phyloP scores from a whole-genome alignment of 2,797 vertebrate genomes.

The Acestrorhynchus altus region DNA sequence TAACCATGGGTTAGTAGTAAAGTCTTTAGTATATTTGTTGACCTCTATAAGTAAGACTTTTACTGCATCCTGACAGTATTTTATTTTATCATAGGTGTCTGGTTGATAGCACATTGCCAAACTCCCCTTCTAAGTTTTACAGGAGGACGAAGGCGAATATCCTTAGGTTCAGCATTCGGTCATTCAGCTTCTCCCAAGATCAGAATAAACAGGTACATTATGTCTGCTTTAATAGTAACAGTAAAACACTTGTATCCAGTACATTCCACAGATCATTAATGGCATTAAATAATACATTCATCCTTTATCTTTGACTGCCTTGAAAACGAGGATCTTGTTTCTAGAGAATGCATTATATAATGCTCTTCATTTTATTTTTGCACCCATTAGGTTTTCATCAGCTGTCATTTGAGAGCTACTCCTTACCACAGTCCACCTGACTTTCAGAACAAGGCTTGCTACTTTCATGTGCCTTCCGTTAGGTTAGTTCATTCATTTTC shows the following conservation, averaged over 20 bases:
- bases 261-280: not conserved
- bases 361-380: not conserved
- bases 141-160: constrained; percentile 41
- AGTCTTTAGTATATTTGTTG: not conserved
- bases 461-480: constrained; percentile 62
- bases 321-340: not conserved
- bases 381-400: constrained; percentile 65
- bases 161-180: constrained; percentile 64
- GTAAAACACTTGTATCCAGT: not conserved
- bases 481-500: constrained; percentile 53
- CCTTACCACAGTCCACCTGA: constrained; percentile 33
- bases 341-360: not conserved
- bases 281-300: not conserved
- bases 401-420: constrained; percentile 62
- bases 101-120: constrained; percentile 61
- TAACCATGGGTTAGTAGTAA: constrained; percentile 57
- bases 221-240: not conserved
- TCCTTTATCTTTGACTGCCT: not conserved
- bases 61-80: not conserved
- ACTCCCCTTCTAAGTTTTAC: constrained; percentile 64
- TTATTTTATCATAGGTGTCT: constrained; percentile 59
- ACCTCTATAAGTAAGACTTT: not conserved
- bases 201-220: constrained; percentile 48
- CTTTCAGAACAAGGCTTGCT: constrained; percentile 61
- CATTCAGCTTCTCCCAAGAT: constrained; percentile 55